phyloP scores from a whole-genome alignment of 2,113 vertebrate species.

The Burhinus oedicnemus region DNA sequence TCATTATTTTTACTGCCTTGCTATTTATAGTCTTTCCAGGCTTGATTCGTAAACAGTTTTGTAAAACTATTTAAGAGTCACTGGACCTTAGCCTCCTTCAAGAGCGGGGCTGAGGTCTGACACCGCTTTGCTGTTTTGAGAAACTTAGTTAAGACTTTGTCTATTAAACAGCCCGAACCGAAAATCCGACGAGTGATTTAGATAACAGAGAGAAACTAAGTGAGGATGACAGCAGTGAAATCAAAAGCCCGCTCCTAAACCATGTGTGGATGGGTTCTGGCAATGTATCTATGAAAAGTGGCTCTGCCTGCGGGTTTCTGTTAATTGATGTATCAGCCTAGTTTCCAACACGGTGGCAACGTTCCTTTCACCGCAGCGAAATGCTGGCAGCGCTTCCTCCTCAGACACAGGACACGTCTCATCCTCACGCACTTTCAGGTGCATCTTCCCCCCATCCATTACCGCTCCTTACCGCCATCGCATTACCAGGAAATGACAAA shows the following conservation, averaged over 20 bases:
- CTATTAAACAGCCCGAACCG: not conserved
- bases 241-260: not conserved
- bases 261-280: not conserved
- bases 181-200: fast-evolving
- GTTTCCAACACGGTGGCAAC: not conserved
- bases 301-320: not conserved
- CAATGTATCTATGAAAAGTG: not conserved
- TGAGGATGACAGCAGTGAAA: not conserved
- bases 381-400: not conserved
- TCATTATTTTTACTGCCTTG: not conserved
- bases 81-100: too few relatives aligned
- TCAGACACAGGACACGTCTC: not conserved
- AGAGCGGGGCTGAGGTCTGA: not conserved
- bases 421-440: not conserved
- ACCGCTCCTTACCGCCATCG: not conserved
- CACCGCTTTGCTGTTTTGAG: not conserved
- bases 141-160: not conserved
- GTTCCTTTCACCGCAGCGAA: not conserved
- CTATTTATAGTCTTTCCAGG: not conserved
- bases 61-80: not conserved
- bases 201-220: not conserved
- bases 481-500: not conserved
- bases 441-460: not conserved
- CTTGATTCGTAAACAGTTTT: not conserved
- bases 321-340: not conserved